These are phyloP conservation scores for Adela reaumurella DNA, from an alignment of 2,888 invertebrate genomes.

Conservation along the genomic window DNA sequence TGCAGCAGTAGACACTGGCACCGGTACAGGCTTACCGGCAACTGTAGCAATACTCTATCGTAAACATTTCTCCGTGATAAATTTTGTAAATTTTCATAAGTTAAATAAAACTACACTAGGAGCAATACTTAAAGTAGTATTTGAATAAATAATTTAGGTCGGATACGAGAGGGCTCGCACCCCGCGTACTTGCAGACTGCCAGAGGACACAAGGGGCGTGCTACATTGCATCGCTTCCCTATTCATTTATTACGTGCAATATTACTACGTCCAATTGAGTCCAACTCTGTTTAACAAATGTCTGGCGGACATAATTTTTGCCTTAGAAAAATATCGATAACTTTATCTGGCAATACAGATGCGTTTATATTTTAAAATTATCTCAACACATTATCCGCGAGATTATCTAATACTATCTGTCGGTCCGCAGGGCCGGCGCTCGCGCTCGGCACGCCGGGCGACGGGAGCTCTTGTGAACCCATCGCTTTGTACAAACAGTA, in stretches of 20 bases:
- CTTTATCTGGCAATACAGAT: slow-evolving; percentile 58
- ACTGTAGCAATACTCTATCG: neutral
- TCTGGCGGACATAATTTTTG: slow-evolving; percentile 46
- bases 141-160: neutral
- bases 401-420: slow-evolving; percentile 48
- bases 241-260: neutral
- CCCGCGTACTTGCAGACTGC: too few species aligned
- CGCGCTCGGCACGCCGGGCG: slow-evolving; percentile 43
- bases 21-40: neutral
- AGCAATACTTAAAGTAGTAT: neutral
- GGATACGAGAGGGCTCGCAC: too few species aligned
- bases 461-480: too few species aligned
- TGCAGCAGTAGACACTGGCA: too few species aligned
- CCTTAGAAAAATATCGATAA: slow-evolving; percentile 55
- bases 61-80: neutral
- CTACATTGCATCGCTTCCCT: neutral
- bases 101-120: neutral
- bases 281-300: neutral
- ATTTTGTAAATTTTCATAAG: neutral
- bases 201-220: too few species aligned
- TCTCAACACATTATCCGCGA: slow-evolving; percentile 28
- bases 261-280: neutral
- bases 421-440: slow-evolving; percentile 47
- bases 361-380: slow-evolving; percentile 43
- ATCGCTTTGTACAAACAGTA: slow-evolving; percentile 21